Percentiles rank a stretch among this genome's conserved stretches.
Conservation (phyloP, 2,888 invertebrate species). For the Chirona hameri region DNA sequence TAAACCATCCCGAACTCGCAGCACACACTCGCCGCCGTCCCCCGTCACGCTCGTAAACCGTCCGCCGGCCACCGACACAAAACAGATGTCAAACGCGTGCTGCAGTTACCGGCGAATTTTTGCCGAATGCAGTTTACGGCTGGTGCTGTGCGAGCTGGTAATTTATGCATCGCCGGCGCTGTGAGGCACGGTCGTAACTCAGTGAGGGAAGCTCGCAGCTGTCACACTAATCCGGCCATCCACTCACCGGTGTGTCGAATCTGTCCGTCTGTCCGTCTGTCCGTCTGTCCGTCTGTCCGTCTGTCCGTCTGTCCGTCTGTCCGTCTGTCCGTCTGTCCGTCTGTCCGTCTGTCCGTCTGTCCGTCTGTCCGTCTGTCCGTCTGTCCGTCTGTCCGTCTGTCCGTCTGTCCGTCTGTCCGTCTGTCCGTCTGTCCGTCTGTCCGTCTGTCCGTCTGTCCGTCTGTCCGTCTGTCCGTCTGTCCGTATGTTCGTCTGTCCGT, state of each 20-base stretch:
- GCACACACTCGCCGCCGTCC: background rate
- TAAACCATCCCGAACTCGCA: background rate
- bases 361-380: no score
- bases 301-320: no score
- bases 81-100: conserved; percentile 23
- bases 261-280: no score
- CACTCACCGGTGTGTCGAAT: background rate
- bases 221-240: background rate
- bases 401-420: no score
- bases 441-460: no score
- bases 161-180: conserved; percentile 3
- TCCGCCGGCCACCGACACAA: background rate
- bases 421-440: no score
- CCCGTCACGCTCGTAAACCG: background rate
- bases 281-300: no score
- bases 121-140: background rate
- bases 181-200: background rate
- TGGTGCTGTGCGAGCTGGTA: background rate
- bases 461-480: no score
- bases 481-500: no score
- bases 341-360: no score
- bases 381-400: no score
- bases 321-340: no score
- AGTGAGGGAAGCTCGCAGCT: background rate
- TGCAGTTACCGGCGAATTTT: background rate